Evolutionary conservation across 1,140 invertebrate genomes (phyloP).

Genomic region (Sminthurinus signatus): DNA sequence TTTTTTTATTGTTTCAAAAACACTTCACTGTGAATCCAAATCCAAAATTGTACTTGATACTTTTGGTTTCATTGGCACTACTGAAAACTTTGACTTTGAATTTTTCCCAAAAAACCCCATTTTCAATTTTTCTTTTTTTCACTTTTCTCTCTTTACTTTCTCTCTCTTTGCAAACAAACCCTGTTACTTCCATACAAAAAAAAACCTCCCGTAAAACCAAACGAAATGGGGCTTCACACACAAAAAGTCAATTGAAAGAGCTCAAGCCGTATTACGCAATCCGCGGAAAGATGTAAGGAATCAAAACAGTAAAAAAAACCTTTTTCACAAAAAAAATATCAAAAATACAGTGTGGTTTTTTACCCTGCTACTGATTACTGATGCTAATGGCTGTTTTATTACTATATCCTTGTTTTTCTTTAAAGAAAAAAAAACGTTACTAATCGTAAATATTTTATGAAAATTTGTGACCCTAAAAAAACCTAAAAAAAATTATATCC

Average conservation of each 20-base stretch:
- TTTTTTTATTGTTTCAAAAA: not conserved
- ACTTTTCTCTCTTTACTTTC: no score
- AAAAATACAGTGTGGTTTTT: conserved; percentile 22
- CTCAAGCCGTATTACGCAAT: conserved; percentile 22
- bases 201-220: not conserved
- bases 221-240: not conserved
- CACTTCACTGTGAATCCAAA: not conserved
- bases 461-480: no score
- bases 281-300: conserved; percentile 36
- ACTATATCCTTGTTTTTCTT: not conserved
- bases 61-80: no score
- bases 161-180: not conserved
- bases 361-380: not conserved
- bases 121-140: no score
- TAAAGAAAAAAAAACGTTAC: not conserved
- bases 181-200: not conserved
- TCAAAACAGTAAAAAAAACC: conserved; percentile 4
- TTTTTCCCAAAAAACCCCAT: conserved; percentile 1
- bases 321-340: not conserved
- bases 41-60: no score
- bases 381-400: not conserved
- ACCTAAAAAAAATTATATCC: no score
- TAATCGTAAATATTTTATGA: not conserved
- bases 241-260: conserved; percentile 1
- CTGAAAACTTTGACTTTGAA: not conserved